Evolutionary conservation across 2,797 vertebrate genomes (phyloP).

Genomic region (Pachyuromys duprasi): DNA sequence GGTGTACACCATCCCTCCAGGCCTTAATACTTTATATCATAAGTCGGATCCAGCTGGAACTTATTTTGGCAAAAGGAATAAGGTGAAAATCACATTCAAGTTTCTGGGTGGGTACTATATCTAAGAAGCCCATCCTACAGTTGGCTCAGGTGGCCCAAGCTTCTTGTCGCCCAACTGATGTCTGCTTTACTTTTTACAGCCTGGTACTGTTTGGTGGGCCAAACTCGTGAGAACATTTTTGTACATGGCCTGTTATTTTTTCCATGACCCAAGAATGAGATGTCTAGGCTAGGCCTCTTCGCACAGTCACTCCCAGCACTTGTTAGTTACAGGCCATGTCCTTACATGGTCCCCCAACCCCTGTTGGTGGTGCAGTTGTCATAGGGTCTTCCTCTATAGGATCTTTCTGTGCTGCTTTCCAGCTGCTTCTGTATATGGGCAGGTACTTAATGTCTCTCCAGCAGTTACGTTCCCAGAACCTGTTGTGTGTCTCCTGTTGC

Average conservation of each 20-base stretch:
- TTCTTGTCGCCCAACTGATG: not conserved
- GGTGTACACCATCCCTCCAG: not conserved
- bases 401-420: not conserved
- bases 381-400: not conserved
- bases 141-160: not conserved
- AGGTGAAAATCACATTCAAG: not conserved
- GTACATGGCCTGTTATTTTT: not conserved
- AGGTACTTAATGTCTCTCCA: not conserved
- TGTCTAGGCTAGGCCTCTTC: not conserved
- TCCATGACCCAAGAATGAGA: not conserved
- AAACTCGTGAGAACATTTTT: not conserved
- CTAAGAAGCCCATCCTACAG: not conserved
- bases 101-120: not conserved
- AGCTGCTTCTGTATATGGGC: not conserved
- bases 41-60: not conserved
- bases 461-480: not conserved
- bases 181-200: not conserved
- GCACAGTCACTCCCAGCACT: not conserved
- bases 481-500: not conserved
- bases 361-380: not conserved
- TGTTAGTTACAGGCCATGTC: not conserved
- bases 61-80: not conserved
- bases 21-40: not conserved
- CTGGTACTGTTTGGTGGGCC: not conserved
- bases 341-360: not conserved